Conservation (phyloP, 2,113 vertebrate species). For the Limanda limanda region DNA sequence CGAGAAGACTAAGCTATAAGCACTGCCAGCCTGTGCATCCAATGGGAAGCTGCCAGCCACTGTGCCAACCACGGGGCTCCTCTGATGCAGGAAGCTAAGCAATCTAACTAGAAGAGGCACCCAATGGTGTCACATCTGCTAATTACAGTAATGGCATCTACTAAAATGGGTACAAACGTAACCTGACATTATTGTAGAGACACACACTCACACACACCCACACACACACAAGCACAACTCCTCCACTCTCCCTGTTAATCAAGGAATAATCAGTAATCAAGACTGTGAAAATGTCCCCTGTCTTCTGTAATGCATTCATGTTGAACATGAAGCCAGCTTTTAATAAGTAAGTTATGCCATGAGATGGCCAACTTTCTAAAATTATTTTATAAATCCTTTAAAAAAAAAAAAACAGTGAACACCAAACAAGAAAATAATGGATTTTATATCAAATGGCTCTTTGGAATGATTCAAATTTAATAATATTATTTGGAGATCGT, state of each 20-base stretch:
- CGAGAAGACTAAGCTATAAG: constrained; percentile 37
- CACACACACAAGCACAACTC: neutral
- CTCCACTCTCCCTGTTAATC: constrained; percentile 57
- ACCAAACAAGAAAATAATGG: no score
- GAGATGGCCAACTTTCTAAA: constrained; percentile 1
- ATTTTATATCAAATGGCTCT: neutral
- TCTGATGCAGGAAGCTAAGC: constrained; percentile 52
- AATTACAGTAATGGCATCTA: constrained; percentile 69
- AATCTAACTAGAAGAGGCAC: constrained; percentile 55
- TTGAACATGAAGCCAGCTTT: constrained; percentile 36
- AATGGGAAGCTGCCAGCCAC: constrained; percentile 43
- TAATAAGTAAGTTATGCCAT: neutral
- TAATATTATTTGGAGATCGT: neutral
- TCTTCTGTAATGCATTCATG: constrained; percentile 52
- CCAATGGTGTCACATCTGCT: constrained; percentile 77
- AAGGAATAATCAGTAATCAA: constrained; percentile 76
- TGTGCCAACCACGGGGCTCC: constrained; percentile 27
- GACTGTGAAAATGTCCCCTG: constrained; percentile 41
- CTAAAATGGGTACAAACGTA: constrained; percentile 39
- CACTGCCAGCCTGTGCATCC: constrained; percentile 40
- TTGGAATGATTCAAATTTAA: no score
- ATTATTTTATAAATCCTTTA: no score
- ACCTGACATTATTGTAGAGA: constrained; percentile 33
- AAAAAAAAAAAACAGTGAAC: no score
- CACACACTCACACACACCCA: constrained; percentile 6